Percentiles rank a stretch among this genome's conserved stretches.
These are phyloP conservation scores for Chymomyza costata DNA, from an alignment of 1,140 invertebrate species.

Conservation along the genomic window DNA sequence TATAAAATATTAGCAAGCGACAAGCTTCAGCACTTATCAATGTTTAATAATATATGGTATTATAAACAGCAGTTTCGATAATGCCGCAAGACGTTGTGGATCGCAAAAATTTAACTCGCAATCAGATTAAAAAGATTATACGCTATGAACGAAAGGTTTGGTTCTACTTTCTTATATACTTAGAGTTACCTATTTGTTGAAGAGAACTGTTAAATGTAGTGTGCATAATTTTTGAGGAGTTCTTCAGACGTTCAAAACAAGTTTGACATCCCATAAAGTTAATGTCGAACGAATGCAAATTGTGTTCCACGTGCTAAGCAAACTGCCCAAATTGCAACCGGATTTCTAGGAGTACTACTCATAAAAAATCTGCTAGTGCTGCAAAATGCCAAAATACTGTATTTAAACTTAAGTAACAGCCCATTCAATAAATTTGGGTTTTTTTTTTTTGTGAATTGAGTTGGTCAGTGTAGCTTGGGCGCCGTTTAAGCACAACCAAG, in stretches of 20 bases:
- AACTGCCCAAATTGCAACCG: no score
- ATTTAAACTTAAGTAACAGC: no score
- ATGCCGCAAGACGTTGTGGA: constrained; percentile 36
- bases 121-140: constrained; percentile 43
- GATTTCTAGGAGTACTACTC: no score
- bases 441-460: no score
- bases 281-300: no score
- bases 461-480: no score
- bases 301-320: no score
- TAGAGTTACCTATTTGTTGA: constrained; percentile 15
- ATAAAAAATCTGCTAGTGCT: no score
- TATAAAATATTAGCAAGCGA: constrained; percentile 7
- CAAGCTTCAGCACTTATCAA: constrained; percentile 8
- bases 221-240: not conserved
- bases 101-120: constrained; percentile 32
- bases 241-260: not conserved
- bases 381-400: no score
- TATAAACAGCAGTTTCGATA: constrained; percentile 42
- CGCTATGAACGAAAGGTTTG: constrained; percentile 49
- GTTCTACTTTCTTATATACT: no score
- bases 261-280: not conserved
- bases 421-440: no score
- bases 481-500: no score
- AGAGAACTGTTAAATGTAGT: not conserved
- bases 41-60: constrained; percentile 28